phyloP scores from a whole-genome alignment of 1,140 invertebrate genomes.

The Hyposmocoma kahamanoa region DNA sequence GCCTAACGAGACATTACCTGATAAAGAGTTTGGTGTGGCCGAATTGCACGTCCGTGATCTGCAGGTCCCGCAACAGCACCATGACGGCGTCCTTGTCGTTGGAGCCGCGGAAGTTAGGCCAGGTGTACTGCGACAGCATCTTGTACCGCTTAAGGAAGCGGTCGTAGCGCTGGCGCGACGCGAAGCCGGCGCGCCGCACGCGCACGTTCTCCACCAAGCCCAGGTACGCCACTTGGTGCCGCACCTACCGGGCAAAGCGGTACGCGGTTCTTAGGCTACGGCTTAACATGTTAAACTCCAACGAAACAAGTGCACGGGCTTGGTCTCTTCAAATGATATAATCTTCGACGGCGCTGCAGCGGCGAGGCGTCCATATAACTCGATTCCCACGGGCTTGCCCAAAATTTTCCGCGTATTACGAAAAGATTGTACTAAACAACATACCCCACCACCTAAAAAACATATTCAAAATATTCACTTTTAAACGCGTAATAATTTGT shows the following conservation, averaged over 20 bases:
- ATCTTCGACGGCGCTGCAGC: no score
- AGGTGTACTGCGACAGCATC: conserved; percentile 94
- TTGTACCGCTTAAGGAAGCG: conserved; percentile 92
- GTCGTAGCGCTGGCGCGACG: conserved; percentile 91
- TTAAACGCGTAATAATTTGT: no score
- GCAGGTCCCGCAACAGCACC: conserved; percentile 87
- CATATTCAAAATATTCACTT: no score
- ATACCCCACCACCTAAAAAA: no score
- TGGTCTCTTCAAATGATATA: no score
- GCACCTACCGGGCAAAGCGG: conserved; percentile 73
- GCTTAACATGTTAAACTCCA: no score
- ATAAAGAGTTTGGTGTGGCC: conserved; percentile 97
- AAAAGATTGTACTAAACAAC: no score
- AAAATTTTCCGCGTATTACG: no score
- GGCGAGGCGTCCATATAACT: no score
- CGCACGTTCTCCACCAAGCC: conserved; percentile 95
- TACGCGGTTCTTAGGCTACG: no score
- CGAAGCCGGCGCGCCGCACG: conserved; percentile 95
- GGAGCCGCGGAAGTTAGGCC: conserved; percentile 92
- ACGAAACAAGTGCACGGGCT: no score
- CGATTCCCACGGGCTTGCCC: no score
- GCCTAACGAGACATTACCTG: conserved; percentile 54
- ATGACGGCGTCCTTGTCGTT: conserved; percentile 87
- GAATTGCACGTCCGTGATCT: conserved; percentile 91
- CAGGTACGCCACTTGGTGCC: conserved; percentile 93